Evolutionary conservation across 2,888 invertebrate genomes (phyloP), one percentile per base, ranked within the genome.

Genomic region (Uropetala carovei): DNA sequence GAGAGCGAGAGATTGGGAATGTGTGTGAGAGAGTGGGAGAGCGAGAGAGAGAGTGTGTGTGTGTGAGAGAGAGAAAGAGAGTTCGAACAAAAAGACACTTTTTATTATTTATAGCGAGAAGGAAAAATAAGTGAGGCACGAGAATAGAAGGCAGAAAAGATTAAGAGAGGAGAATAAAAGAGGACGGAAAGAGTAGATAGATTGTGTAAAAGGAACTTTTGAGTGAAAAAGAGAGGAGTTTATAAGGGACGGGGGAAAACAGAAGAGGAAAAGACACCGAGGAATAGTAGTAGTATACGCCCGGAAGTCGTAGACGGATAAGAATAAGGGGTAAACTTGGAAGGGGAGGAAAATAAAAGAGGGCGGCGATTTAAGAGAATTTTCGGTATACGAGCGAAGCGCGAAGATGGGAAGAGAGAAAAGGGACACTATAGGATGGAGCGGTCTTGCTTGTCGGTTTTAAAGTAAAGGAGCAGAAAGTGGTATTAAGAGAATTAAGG

Each of bases 401-500:
- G 82, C 13, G 30, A 43, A 60, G 16, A 86, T 8, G 30, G 60
- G 59, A 60, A 59, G 22, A 59, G 86, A 18, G 64, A 64, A n/a
- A 64, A 64, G 64, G 2, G 82, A 43, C 3, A 30, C 0, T 10
- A 43, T 16, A 30, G 4, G 11, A 0, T 68, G 22, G 8, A 75
- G 22, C 3, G 75, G 75, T 22, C 2, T 22, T 75, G 27, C 75
- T 75, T 75, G n/a, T 64, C 16, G 16, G 7, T 43, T 14, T 14
- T 3, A 27, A 75, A 75, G 75, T 22, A 27, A 75, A 2, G 75
- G 11, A 75, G 43, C 43, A 43, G 75, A 13, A 27, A 75, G 27
- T 27, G 75, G 75, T 11, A 75, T 75, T 75, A 75, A 75, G 75
- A 75, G 75, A 75, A 75, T 75, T 75, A 75, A 75, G 75, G 27